phyloP scores from a whole-genome alignment of 2,113 vertebrate species.

The Callionymus lyra region DNA sequence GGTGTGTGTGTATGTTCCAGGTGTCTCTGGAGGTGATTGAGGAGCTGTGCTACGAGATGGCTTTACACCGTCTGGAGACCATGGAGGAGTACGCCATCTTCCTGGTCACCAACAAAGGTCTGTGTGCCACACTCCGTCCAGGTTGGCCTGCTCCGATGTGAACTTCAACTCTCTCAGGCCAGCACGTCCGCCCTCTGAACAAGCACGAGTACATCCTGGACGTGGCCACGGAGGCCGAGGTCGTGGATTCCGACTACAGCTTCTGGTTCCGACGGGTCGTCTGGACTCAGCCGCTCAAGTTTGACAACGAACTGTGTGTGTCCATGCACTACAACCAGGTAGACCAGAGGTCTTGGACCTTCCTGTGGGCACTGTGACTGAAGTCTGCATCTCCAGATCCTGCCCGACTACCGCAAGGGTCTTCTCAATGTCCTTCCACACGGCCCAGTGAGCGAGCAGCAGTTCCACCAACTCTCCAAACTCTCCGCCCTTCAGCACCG shows the following conservation, averaged over 20 bases:
- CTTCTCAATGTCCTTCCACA: conserved; percentile 75
- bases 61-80: conserved; percentile 74
- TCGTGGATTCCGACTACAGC: conserved; percentile 71
- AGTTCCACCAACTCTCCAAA: conserved; percentile 82
- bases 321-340: conserved; percentile 93
- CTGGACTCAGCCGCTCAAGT: conserved; percentile 86
- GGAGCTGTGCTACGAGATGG: conserved; percentile 91
- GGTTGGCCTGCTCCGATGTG: background rate
- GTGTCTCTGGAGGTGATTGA: conserved; percentile 86
- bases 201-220: conserved; percentile 85
- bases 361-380: background rate
- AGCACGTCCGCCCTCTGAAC: conserved; percentile 83
- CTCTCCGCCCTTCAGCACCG: conserved; percentile 86
- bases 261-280: conserved; percentile 91
- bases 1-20: conserved; percentile 40
- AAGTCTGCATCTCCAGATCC: conserved; percentile 61
- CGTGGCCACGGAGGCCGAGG: conserved; percentile 75
- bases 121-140: background rate
- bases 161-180: conserved; percentile 62
- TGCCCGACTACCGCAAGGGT: conserved; percentile 90
- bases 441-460: conserved; percentile 73
- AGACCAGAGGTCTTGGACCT: background rate
- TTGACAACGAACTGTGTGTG: conserved; percentile 87
- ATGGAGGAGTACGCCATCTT: conserved; percentile 86
- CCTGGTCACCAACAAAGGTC: conserved; percentile 79